Evolutionary conservation across 2,888 invertebrate genomes (phyloP), one percentile per base, ranked within the genome.

Genomic region (Tenthredo mesomela): DNA sequence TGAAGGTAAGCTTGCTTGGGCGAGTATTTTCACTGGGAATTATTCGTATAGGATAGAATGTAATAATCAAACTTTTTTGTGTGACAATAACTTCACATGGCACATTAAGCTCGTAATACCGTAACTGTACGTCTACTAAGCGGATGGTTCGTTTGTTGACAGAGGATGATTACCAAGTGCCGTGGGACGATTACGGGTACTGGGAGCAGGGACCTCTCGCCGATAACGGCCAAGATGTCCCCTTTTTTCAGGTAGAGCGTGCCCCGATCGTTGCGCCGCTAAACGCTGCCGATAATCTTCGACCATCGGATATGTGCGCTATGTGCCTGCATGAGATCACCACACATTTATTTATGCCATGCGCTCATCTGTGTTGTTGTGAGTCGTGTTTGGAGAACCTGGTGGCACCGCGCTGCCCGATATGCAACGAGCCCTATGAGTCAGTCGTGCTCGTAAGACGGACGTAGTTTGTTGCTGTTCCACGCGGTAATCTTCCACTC

Each of bases 381-480:
- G 70, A 37, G 18, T 70, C 70, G 33, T 70, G 70, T 29, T 2
- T 70, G 10, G 18, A 70, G 70, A 12, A 70, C 0, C 12, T 70
- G 10, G 37, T 37, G 3, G 37, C 70, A 70, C 37, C 70, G 29
- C 70, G 70, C 37, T 70, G 70, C 15, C 70, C 70, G 29, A 2
- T 70, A 37, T 70, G 70, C 12, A 70, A 70, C 7, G 21, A 25
- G 37, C 37, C 0, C 18, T 37, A 70, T 37, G 37, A 12, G 29
- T 70, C 70, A 29, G 70, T 70, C 37, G 37, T 70, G 70, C 33
- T 9, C 70, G 37, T 70, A 37, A 70, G 70, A 37, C 29, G 70
- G 4, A 70, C 70, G 25, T 70, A 33, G 37, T 70, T 37, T 12
- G 37, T 37, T 70, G 37, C 33, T 70, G 70, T 70, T 29, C 70